Evolutionary conservation across 2,113 vertebrate species (phyloP), one percentile per base, ranked within the genome.

Genomic region (Bettongia penicillata): DNA sequence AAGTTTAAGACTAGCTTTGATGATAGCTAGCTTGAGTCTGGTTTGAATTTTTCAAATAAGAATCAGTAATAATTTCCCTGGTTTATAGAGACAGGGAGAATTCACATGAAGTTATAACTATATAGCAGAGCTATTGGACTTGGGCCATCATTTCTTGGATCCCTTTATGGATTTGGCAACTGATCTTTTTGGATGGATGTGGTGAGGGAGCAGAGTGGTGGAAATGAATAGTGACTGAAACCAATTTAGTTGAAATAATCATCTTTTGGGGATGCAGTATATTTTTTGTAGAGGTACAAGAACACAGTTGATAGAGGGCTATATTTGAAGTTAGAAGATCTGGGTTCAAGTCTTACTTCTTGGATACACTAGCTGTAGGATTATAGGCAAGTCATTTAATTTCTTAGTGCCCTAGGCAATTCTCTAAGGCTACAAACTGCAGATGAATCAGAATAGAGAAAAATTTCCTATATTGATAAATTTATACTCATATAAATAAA

Each of bases 241-340:
- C 95, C 93, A 97, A 91, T 96, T 47, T 95, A 97, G 95, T 91
- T 90, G 89, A 96, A 96, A 96, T 90, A 12, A 6, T 92, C 51
- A 51, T 91, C 68, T 31, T 50, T 94, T 91, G 95, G 89, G 48
- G 51, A 23, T 91, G 90, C 10, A 52, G 51, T 55, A 23, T 91
- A 31, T 50, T 96, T 37, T 97, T 95, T 90, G 47, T 16, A 90
- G 49, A 55, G 3, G 8, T 10, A 43, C 37, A 53, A 43, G 68
- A 77, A 96, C 53, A 91, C 25, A 90, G 52, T 55, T 95, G 53
- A 84, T 43, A 84, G 68, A 84, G n/a, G 7, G 68, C 68, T 43
- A 43, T 43, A 19, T 84, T 43, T 84, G 68, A 23, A 84, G 19
- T 84, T 43, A 43, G 16, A 43, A 22, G 68, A 84, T 0, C 12